Conservation (phyloP, 2,113 vertebrate species). For the Pontoporia blainvillei region DNA sequence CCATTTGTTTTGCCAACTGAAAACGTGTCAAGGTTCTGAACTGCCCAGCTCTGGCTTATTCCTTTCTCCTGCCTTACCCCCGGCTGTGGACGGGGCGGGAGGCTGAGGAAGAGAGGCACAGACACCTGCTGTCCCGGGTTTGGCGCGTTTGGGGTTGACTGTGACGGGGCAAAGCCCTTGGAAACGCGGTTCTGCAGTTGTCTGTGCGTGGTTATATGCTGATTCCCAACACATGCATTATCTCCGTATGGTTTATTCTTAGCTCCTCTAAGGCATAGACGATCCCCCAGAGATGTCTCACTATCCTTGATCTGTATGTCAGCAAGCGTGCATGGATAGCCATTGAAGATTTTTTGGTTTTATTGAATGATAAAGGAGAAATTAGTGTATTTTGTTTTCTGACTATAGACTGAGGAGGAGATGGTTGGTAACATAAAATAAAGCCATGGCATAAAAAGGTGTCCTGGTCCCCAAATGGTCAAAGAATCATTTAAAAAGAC, state of each 20-base stretch:
- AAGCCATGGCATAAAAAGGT: rapidly evolving
- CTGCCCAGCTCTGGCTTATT: neutral
- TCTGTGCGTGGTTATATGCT: rapidly evolving
- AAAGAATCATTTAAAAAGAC: neutral
- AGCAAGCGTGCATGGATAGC: rapidly evolving
- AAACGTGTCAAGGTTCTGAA: neutral
- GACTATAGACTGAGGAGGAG: neutral
- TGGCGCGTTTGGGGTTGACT: rapidly evolving
- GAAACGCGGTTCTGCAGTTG: neutral
- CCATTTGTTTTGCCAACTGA: neutral
- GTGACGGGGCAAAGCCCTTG: rapidly evolving
- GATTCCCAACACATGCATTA: rapidly evolving
- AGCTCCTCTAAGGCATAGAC: rapidly evolving
- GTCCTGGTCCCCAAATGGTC: neutral
- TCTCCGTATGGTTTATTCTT: rapidly evolving
- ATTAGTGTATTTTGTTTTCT: neutral
- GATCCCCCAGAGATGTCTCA: neutral
- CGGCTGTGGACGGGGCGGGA: rapidly evolving
- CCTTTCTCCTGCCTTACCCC: rapidly evolving
- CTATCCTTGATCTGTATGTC: neutral
- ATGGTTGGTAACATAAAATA: neutral
- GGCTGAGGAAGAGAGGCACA: neutral
- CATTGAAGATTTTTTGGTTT: neutral
- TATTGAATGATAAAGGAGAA: neutral
- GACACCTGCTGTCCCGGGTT: neutral